Base-by-base conservation (phyloP, 2,797 vertebrate species). In the Karalla daura region DNA sequence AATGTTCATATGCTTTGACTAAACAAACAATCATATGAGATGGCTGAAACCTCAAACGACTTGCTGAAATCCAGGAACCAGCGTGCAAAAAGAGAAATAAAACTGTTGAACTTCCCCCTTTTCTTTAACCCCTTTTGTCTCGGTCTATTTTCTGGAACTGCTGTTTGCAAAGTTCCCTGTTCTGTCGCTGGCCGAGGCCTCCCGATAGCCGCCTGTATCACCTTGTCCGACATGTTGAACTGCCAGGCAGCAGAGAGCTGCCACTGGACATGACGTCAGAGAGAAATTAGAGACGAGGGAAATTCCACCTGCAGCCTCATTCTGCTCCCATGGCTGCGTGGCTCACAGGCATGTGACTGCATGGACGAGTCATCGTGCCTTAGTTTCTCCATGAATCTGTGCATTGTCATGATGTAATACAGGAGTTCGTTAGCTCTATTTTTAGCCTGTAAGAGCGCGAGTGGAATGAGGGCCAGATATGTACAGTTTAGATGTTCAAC, bases 231-330 rank as follows among this genome's bases (percentile, higher is more conserved):
- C 82, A 76, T 73, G 83, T 83, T 73, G 58, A 65, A 71, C 74
- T 62, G 73, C 46, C 32, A 71, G 45, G 76, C 63, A 58, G 70
- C 44, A 40, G 54, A 72, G 24, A 5, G 25, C 64, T 23, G 58
- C 64, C 36, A 21, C 50, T 81, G 75, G 59, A 80, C 59, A 52
- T 88, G 87, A 92, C 68, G 76, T 90, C 89, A 89, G 55, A 54
- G 53, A 56, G 86, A 84, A 87, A 89, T 63, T 70, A 53, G 89
- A 88, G 76, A 77, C 33, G 3, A 70, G 91, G 91, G 91, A 91
- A 92, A 91, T 92, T 94, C 91, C 91, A 92, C 85, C 91, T 91
- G 86, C 80, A 82, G 74, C 83, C 70, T 86, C 76, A 63, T 76
- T 84, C 63, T 45, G 36, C 67, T 73, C 61, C 61, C 61, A 54